These are phyloP conservation scores for Gallirallus australis DNA, from an alignment of 2,797 vertebrate species.

Conservation along the genomic window DNA sequence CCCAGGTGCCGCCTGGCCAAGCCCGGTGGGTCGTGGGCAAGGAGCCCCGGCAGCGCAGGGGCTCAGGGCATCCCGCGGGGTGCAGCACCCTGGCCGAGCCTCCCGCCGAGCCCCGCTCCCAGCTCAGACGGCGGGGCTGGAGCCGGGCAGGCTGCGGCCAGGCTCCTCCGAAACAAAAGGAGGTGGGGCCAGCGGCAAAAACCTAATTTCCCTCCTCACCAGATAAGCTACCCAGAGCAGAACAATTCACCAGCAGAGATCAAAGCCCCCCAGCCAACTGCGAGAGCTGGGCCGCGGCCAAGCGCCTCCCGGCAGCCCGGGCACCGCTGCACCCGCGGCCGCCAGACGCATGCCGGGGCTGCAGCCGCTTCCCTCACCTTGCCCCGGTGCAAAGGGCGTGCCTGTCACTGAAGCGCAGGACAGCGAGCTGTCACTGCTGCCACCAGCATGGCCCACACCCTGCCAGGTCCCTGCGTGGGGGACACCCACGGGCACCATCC, in stretches of 20 bases:
- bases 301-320: neutral
- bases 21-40: neutral
- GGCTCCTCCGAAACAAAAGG: slow-evolving; percentile 60
- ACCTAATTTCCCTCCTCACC: slow-evolving; percentile 56
- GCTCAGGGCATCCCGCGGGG: slow-evolving; percentile 13
- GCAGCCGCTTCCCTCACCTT: neutral
- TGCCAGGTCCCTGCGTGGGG: neutral
- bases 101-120: neutral
- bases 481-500: rapidly evolving
- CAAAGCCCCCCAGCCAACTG: slow-evolving; percentile 41
- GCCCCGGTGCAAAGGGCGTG: neutral
- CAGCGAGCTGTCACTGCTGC: rapidly evolving
- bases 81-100: neutral
- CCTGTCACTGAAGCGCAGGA: neutral
- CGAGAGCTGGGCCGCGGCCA: slow-evolving; percentile 37
- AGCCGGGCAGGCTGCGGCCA: slow-evolving; percentile 36
- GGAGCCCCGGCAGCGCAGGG: neutral
- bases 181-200: slow-evolving; percentile 58
- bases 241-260: slow-evolving; percentile 61
- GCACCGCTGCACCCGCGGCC: neutral
- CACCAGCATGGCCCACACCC: neutral
- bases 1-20: neutral
- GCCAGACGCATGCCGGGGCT: rapidly evolving
- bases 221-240: slow-evolving; percentile 44
- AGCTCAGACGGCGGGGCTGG: neutral